Percentiles rank a stretch among this genome's conserved stretches.
phyloP scores from a whole-genome alignment of 2,113 vertebrate species.

The Apteryx mantelli region DNA sequence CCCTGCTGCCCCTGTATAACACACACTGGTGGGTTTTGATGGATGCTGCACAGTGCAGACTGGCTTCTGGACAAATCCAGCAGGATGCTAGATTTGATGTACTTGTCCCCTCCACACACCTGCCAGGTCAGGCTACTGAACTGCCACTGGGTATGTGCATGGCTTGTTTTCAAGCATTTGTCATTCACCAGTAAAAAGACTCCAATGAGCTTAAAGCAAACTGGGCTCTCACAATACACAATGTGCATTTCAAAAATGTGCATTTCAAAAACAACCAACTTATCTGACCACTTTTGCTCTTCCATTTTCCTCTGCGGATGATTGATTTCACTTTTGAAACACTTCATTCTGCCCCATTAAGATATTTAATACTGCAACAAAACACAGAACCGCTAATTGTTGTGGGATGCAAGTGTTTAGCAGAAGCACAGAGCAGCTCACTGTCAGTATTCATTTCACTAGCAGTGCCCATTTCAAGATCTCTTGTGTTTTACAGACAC shows the following conservation, averaged over 20 bases:
- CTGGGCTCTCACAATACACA: not conserved
- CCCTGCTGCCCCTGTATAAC: not conserved
- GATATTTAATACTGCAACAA: not conserved
- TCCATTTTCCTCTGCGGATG: not conserved
- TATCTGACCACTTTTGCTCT: not conserved
- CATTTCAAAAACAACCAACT: not conserved
- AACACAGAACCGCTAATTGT: not conserved
- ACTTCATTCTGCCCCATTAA: not conserved
- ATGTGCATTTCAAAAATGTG: not conserved
- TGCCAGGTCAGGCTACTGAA: not conserved
- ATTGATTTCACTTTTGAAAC: not conserved
- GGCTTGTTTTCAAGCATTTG: not conserved
- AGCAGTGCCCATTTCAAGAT: not conserved
- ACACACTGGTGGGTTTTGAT: not conserved
- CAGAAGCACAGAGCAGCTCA: not conserved
- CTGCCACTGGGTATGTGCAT: rapidly evolving
- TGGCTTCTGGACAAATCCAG: not conserved
- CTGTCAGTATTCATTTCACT: not conserved
- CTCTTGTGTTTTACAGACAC: not conserved
- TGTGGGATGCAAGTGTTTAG: not conserved
- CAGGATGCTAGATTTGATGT: not conserved
- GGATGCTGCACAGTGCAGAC: not conserved
- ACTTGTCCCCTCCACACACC: not conserved
- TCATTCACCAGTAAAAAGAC: not conserved
- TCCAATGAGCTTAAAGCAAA: not conserved